A percentile compares a stretch with the other conserved stretches of the same genome.
Evolutionary conservation across 2,888 invertebrate genomes (phyloP).

Genomic region (Polydesmus complanatus): DNA sequence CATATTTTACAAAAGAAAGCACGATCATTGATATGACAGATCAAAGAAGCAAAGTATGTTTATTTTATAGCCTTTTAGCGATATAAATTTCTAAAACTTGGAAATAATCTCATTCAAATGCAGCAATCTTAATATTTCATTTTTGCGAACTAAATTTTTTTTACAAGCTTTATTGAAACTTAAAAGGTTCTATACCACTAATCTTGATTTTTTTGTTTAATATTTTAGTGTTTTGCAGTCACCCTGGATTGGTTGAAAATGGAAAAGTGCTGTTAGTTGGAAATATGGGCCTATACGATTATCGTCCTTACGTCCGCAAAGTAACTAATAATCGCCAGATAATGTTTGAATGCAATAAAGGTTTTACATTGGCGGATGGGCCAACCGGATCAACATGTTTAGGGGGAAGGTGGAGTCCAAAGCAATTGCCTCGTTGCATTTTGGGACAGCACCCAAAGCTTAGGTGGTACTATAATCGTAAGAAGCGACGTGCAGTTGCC

Average conservation of each 20-base stretch:
- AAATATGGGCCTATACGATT: conserved; percentile 91
- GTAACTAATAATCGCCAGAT: conserved; percentile 84
- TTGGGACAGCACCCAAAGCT: conserved; percentile 75
- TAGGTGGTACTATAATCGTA: conserved; percentile 51
- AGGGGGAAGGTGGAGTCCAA: conserved; percentile 85
- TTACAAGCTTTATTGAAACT: not conserved
- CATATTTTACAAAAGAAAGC: too few species aligned
- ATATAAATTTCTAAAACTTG: too few species aligned
- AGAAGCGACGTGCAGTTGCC: conserved; percentile 43
- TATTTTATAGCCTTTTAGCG: too few species aligned
- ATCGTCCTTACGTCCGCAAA: conserved; percentile 76
- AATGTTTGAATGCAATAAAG: conserved; percentile 88
- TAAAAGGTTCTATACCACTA: too few species aligned
- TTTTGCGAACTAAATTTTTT: not conserved
- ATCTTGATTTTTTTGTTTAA: too few species aligned
- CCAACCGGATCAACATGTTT: conserved; percentile 89
- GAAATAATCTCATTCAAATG: not conserved
- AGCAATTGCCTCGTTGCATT: conserved; percentile 63
- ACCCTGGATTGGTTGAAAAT: conserved; percentile 74
- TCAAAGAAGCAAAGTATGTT: too few species aligned
- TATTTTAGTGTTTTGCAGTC: conserved; percentile 65
- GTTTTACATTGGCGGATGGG: conserved; percentile 71
- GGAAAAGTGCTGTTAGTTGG: conserved; percentile 85
- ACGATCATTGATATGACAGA: too few species aligned
- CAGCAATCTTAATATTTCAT: not conserved